Conservation (phyloP, 2,888 invertebrate genomes). For the Leucophenga maculata region DNA sequence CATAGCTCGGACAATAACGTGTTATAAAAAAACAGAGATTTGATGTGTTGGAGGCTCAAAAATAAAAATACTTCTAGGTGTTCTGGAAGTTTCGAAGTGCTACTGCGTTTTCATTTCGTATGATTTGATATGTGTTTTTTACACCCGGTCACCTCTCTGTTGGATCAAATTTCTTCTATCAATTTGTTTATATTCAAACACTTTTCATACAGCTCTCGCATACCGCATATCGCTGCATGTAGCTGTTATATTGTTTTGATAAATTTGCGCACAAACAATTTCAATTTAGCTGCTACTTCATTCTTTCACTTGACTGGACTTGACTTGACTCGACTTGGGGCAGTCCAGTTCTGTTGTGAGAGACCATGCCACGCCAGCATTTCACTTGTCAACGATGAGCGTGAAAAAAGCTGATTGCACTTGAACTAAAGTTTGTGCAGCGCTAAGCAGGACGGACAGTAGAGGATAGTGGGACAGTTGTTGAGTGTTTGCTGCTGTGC, state of each 20-base stretch:
- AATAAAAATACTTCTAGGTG: too few relatives aligned
- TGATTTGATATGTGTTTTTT: too few relatives aligned
- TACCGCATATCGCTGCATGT: too few relatives aligned
- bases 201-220: slow-evolving; percentile 1
- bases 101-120: too few relatives aligned
- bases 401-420: neutral
- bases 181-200: neutral
- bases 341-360: neutral
- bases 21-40: too few relatives aligned
- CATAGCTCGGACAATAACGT: too few relatives aligned
- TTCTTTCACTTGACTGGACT: neutral
- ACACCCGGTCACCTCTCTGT: too few relatives aligned
- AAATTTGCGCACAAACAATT: neutral
- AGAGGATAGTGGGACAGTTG: slow-evolving; percentile 17
- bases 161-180: too few relatives aligned
- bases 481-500: slow-evolving; percentile 19
- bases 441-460: neutral
- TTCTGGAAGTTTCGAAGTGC: too few relatives aligned
- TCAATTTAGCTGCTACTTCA: neutral
- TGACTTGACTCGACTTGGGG: neutral
- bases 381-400: slow-evolving; percentile 11
- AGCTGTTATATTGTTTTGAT: neutral
- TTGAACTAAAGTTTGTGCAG: slow-evolving; percentile 9
- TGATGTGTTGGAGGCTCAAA: too few relatives aligned
- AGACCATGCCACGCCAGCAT: neutral